Evolutionary conservation across 2,888 invertebrate genomes (phyloP).

Genomic region (Heteromyza rotundicornis): DNA sequence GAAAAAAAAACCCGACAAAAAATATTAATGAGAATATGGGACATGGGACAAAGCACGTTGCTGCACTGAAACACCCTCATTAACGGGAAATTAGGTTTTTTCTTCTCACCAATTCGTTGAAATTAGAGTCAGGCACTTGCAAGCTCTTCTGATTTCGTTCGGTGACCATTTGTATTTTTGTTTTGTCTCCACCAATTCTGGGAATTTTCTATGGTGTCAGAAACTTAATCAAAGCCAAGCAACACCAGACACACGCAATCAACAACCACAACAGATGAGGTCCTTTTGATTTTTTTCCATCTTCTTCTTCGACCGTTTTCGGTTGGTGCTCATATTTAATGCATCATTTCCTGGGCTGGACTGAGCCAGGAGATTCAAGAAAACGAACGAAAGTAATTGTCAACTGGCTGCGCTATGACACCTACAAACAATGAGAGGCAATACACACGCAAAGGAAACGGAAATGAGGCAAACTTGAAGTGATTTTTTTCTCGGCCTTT

Average conservation of each 20-base stretch:
- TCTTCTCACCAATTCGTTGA: neutral
- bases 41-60: neutral
- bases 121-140: constrained; percentile 4
- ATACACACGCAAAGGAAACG: constrained; percentile 19
- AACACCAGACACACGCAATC: constrained; percentile 20
- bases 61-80: constrained; percentile 45
- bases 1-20: constrained; percentile 31
- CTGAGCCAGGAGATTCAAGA: neutral
- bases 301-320: constrained; percentile 1
- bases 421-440: neutral
- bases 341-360: neutral
- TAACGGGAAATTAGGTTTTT: constrained; percentile 56
- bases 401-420: neutral
- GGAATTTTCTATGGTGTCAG: constrained; percentile 34
- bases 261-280: constrained; percentile 19
- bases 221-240: constrained; percentile 38
- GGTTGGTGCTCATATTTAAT: constrained; percentile 22
- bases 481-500: constrained; percentile 10
- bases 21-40: constrained; percentile 19
- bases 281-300: neutral
- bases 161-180: constrained; percentile 6
- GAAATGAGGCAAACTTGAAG: constrained; percentile 39
- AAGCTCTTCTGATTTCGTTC: neutral
- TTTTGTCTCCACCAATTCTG: constrained; percentile 15
- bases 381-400: neutral